Percentiles rank a stretch among this genome's conserved stretches.
Conservation (phyloP, 53 echinoderm and acorn worm genomes). For the Henricia sp. region DNA sequence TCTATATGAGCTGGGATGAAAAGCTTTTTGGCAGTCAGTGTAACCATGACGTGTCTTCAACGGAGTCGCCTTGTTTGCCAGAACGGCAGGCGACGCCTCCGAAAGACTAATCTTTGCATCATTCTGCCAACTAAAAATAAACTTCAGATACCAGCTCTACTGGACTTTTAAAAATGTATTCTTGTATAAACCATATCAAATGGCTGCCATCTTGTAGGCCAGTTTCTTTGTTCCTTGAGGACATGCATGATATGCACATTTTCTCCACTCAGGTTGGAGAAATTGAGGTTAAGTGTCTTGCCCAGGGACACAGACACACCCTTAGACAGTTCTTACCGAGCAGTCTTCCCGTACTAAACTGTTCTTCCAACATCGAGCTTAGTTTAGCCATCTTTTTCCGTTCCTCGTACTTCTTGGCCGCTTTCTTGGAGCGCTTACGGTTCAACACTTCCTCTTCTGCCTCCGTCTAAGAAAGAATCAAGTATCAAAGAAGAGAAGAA, state of each 20-base stretch:
- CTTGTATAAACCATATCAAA: not conserved
- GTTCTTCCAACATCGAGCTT: constrained; percentile 82
- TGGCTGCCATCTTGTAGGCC: too few species aligned
- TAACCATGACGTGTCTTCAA: constrained; percentile 92
- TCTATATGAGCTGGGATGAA: not conserved
- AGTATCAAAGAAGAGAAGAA: too few species aligned
- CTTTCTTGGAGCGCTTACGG: constrained; percentile 93
- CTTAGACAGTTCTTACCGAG: constrained; percentile 68
- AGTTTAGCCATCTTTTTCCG: constrained; percentile 89
- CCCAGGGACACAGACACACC: too few species aligned
- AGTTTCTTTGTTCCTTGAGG: too few species aligned
- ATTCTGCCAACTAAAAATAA: constrained; percentile 66
- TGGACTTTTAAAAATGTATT: not conserved
- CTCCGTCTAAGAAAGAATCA: constrained; percentile 69
- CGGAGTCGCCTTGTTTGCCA: constrained; percentile 47
- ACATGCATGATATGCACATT: too few species aligned
- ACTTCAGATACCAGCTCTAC: not conserved
- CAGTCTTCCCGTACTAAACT: constrained; percentile 88
- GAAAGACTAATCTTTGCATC: constrained; percentile 78
- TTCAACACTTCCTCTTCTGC: constrained; percentile 89
- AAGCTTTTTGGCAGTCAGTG: constrained; percentile 80
- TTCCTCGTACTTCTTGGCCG: constrained; percentile 89
- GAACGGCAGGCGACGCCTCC: constrained; percentile 68
- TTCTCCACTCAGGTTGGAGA: not conserved
- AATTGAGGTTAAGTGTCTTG: not conserved